phyloP scores from a whole-genome alignment of 2,113 vertebrate species.

The Aviceda subcristata region DNA sequence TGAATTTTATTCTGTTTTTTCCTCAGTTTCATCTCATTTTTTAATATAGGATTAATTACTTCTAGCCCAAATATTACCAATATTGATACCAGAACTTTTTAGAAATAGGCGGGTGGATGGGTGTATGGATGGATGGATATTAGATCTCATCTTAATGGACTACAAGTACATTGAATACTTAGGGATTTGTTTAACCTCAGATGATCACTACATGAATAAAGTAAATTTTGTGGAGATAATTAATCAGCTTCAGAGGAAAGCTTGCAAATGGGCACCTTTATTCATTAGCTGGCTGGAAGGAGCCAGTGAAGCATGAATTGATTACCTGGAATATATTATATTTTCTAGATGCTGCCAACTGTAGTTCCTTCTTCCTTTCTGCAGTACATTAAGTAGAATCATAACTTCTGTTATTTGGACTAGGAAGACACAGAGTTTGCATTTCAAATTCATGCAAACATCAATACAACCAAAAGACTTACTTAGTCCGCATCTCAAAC shows the following conservation, averaged over 20 bases:
- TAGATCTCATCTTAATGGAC: slow-evolving; percentile 3
- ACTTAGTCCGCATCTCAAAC: neutral
- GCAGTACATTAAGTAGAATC: slow-evolving; percentile 30
- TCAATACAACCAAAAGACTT: neutral
- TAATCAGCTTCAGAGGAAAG: slow-evolving; percentile 48
- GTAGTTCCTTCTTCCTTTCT: slow-evolving; percentile 10
- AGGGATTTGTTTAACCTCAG: slow-evolving; percentile 45
- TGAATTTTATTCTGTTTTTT: neutral
- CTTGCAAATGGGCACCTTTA: slow-evolving; percentile 23
- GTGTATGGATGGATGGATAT: neutral
- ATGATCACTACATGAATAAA: slow-evolving; percentile 39
- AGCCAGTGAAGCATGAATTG: slow-evolving; percentile 52
- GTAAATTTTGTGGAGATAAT: slow-evolving; percentile 55
- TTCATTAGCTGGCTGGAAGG: slow-evolving; percentile 37
- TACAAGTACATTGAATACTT: slow-evolving; percentile 20
- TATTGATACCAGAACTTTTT: neutral
- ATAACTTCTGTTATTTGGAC: slow-evolving; percentile 27
- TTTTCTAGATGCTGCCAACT: slow-evolving; percentile 34
- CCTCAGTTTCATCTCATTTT: neutral
- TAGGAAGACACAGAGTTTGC: neutral
- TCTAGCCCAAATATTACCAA: neutral
- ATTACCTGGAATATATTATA: slow-evolving; percentile 57
- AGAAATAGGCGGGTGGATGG: neutral
- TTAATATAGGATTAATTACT: neutral
- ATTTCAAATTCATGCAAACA: slow-evolving; percentile 37